Conservation (phyloP, 2,113 vertebrate genomes). For the Neodontobutis hainanensis region DNA sequence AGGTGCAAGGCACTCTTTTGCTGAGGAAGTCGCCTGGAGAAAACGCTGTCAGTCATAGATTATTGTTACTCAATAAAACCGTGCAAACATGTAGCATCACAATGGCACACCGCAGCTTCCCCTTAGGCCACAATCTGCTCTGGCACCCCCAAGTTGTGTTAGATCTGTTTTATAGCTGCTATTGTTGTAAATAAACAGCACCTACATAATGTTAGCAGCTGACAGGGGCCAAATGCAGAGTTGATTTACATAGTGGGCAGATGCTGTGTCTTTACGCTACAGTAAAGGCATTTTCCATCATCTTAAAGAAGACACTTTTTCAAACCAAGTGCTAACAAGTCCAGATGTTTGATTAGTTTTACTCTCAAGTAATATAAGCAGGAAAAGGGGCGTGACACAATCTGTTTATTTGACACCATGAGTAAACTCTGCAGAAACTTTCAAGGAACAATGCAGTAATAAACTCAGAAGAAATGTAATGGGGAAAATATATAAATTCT, state of each 20-base stretch:
- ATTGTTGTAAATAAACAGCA: conserved; percentile 16
- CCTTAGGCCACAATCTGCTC: conserved; percentile 9
- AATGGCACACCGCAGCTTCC: conserved; percentile 14
- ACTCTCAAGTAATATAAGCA: conserved; percentile 15
- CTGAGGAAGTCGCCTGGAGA: conserved; percentile 12
- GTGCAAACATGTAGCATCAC: conserved; percentile 1
- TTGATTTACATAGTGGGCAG: conserved; percentile 60
- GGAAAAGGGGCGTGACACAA: conserved; percentile 7
- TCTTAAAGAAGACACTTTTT: conserved; percentile 47
- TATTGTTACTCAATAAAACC: conserved; percentile 35
- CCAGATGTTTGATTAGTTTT: conserved; percentile 53
- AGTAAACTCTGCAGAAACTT: no score
- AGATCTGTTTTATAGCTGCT: conserved; percentile 9
- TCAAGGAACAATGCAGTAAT: no score
- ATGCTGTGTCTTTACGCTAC: conserved; percentile 40
- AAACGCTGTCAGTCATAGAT: conserved; percentile 25
- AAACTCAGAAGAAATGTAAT: no score
- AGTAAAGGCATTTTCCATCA: conserved; percentile 49
- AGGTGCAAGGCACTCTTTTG: conserved; percentile 10
- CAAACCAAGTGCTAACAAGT: conserved; percentile 38
- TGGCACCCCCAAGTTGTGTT: conserved; percentile 6
- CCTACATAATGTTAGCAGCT: conserved; percentile 17
- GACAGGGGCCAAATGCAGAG: neutral
- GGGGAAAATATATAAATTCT: no score
- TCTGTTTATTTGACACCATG: conserved; percentile 1